Evolutionary conservation across 37 sponge, comb jelly and placozoan genomes (phyloP).

Genomic region (Lycopodina hypogea): DNA sequence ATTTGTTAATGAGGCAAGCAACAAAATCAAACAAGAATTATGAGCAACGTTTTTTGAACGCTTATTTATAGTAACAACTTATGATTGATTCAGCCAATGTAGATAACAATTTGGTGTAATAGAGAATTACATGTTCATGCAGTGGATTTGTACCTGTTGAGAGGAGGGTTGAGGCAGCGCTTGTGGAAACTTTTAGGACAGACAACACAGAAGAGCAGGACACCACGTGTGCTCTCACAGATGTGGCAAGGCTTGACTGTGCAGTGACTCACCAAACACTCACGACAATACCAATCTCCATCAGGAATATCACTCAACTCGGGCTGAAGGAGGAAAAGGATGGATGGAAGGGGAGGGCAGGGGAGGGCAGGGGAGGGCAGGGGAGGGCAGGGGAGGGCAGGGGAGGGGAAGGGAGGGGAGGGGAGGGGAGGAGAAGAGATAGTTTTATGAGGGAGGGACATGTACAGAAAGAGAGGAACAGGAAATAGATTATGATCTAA

Average conservation of each 20-base stretch:
- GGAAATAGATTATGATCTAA: too few species aligned
- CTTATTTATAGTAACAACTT: too few species aligned
- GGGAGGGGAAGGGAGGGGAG: background rate
- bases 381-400: background rate
- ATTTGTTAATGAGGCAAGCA: too few species aligned
- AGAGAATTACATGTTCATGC: too few species aligned
- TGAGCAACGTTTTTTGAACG: too few species aligned
- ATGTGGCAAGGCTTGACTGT: slow-evolving; percentile 32
- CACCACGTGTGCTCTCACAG: slow-evolving; percentile 56
- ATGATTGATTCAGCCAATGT: too few species aligned
- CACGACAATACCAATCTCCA: slow-evolving; percentile 89
- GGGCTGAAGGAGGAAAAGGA: slow-evolving; percentile 34
- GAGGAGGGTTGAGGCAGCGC: slow-evolving; percentile 75
- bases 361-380: background rate
- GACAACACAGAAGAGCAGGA: slow-evolving; percentile 53
- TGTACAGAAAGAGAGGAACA: too few species aligned
- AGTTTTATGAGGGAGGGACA: too few species aligned
- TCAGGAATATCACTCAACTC: slow-evolving; percentile 75
- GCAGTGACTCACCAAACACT: slow-evolving; percentile 39
- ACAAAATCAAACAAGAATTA: too few species aligned
- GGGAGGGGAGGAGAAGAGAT: background rate
- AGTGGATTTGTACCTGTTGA: slow-evolving; percentile 60
- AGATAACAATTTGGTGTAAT: too few species aligned
- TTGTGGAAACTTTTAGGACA: slow-evolving; percentile 81
- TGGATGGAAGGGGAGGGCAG: background rate